Evolutionary conservation across 1,140 invertebrate species (phyloP).

Genomic region (Trichonephila clavipes): DNA sequence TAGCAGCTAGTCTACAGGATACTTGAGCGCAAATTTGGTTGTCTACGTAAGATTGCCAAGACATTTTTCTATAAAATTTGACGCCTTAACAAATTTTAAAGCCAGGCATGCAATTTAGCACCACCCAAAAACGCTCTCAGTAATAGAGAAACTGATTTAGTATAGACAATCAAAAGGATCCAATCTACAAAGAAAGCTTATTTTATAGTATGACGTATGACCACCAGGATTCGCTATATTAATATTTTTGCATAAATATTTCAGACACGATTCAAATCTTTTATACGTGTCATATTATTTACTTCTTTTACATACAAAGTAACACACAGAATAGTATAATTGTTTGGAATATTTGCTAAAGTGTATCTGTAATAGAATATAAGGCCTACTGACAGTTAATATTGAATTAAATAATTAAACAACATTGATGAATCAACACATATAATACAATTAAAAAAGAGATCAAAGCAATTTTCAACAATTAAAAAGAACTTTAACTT

Average conservation of each 20-base stretch:
- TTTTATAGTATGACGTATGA: conserved; percentile 38
- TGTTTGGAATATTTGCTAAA: too few relatives aligned
- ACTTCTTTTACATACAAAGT: neutral
- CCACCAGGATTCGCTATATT: conserved; percentile 11
- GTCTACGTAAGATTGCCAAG: conserved; percentile 99
- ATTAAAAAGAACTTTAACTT: too few relatives aligned
- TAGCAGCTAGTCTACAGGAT: conserved; percentile 85
- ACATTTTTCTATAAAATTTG: conserved; percentile 84
- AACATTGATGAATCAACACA: too few relatives aligned
- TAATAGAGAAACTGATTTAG: too few relatives aligned
- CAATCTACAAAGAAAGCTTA: neutral
- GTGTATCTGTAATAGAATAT: too few relatives aligned
- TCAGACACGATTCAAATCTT: neutral
- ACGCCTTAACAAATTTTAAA: conserved; percentile 59
- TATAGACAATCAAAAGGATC: neutral
- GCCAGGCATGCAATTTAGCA: conserved; percentile 60
- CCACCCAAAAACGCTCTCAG: conserved; percentile 62
- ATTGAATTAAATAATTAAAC: too few relatives aligned
- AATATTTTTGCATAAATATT: neutral
- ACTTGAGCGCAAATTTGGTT: conserved; percentile 95
- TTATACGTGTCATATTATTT: neutral
- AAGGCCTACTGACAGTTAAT: too few relatives aligned
- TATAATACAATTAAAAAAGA: too few relatives aligned
- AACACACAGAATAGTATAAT: too few relatives aligned
- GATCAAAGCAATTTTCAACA: too few relatives aligned